Conservation (phyloP, 1,140 invertebrate genomes). For the Procambarus virginalis region DNA sequence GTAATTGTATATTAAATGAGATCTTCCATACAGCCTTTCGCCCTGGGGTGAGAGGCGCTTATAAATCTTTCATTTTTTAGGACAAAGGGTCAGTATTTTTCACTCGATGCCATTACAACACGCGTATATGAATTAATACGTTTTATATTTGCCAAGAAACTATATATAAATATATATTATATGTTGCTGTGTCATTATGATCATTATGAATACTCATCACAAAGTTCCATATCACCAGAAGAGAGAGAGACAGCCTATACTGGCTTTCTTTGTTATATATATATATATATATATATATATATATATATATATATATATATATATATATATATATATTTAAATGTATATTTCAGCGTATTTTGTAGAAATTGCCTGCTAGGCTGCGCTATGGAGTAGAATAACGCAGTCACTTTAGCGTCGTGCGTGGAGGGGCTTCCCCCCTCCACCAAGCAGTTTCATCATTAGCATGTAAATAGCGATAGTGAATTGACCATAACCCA, state of each 20-base stretch:
- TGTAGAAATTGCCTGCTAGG: slow-evolving; percentile 8
- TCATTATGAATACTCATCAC: slow-evolving; percentile 25
- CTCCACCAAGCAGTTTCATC: background rate
- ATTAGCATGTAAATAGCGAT: background rate
- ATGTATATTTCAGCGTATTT: slow-evolving; percentile 8
- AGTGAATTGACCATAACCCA: background rate
- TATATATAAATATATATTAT: background rate
- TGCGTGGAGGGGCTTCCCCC: background rate
- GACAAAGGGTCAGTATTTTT: slow-evolving; percentile 38
- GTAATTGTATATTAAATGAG: slow-evolving; percentile 50
- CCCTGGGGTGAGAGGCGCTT: slow-evolving; percentile 5
- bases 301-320: slow-evolving; percentile 4
- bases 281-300: too few species aligned
- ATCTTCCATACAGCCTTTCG: slow-evolving; percentile 22
- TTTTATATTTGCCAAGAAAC: slow-evolving; percentile 34
- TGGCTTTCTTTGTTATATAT: background rate
- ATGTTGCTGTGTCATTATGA: slow-evolving; percentile 14
- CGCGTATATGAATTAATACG: slow-evolving; percentile 25
- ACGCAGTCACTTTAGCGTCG: background rate
- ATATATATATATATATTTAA: slow-evolving; percentile 9
- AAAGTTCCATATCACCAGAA: slow-evolving; percentile 18
- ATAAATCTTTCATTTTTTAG: slow-evolving; percentile 13
- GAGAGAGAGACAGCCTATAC: background rate
- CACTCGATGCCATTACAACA: slow-evolving; percentile 12
- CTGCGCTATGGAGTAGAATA: slow-evolving; percentile 34